These are phyloP conservation scores for Oplegnathus fasciatus DNA, from an alignment of 2,113 vertebrate species.

Conservation along the genomic window DNA sequence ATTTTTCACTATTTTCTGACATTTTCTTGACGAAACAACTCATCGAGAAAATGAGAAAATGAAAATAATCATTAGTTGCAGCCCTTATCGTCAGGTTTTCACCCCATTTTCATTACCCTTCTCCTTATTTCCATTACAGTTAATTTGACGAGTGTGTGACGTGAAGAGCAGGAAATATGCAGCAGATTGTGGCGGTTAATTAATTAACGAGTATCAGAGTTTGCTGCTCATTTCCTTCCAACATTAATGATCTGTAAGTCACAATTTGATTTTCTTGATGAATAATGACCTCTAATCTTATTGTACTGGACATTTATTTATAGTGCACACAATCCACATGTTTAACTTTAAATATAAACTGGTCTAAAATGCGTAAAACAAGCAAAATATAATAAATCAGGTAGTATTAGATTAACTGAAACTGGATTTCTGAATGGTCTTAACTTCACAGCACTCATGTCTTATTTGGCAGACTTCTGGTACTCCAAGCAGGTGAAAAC, in stretches of 20 bases:
- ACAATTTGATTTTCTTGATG: background rate
- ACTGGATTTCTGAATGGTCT: background rate
- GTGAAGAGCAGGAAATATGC: background rate
- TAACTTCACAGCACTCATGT: background rate
- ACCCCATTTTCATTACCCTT: background rate
- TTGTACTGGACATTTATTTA: background rate
- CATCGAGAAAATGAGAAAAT: too few species aligned
- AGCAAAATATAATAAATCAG: background rate
- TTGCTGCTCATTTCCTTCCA: conserved; percentile 6
- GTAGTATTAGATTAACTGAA: background rate
- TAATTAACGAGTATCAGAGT: background rate
- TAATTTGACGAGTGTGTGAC: background rate
- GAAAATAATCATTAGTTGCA: too few species aligned
- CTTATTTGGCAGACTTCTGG: background rate
- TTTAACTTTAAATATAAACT: background rate
- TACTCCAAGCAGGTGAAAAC: background rate
- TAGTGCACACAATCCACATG: background rate
- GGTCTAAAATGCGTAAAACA: conserved; percentile 9
- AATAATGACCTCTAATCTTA: background rate
- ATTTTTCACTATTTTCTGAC: too few species aligned
- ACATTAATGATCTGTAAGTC: background rate
- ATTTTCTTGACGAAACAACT: too few species aligned
- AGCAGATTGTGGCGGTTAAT: background rate
- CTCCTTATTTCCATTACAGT: background rate
- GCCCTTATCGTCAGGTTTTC: background rate